Conservation (phyloP, 2,797 vertebrate species). For the Scarus forsteni region DNA sequence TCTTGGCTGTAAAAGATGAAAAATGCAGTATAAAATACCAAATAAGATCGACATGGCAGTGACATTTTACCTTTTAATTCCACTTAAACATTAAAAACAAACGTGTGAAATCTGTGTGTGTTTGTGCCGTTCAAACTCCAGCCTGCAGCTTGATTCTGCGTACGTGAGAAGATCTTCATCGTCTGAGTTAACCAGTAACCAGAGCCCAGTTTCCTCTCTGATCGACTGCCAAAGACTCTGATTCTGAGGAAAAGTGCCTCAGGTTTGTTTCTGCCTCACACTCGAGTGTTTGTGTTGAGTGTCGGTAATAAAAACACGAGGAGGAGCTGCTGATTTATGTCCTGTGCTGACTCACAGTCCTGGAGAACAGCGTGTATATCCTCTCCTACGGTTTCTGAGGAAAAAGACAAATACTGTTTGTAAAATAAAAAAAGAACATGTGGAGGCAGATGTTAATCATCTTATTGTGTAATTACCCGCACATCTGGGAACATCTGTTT, state of each 20-base stretch:
- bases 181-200: conserved; percentile 53
- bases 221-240: conserved; percentile 27
- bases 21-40: too few species aligned
- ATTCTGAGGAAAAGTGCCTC: conserved; percentile 6
- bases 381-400: too few species aligned
- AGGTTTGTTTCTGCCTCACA: not conserved
- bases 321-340: not conserved
- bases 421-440: too few species aligned
- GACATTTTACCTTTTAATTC: too few species aligned
- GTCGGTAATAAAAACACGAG: not conserved
- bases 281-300: not conserved
- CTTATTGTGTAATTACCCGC: too few species aligned
- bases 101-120: not conserved
- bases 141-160: conserved; percentile 21
- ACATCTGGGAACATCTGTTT: too few species aligned
- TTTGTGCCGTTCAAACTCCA: conserved; percentile 24
- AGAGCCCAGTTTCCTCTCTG: conserved; percentile 28
- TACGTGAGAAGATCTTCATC: conserved; percentile 49
- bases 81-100: too few species aligned
- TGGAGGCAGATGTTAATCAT: too few species aligned
- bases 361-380: not conserved
- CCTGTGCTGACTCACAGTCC: not conserved
- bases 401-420: too few species aligned
- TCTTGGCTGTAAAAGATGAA: too few species aligned
- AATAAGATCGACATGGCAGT: too few species aligned